Percentiles rank a stretch among this genome's conserved stretches.
Conservation (phyloP, 2,797 vertebrate genomes). For the Helarctos malayanus region DNA sequence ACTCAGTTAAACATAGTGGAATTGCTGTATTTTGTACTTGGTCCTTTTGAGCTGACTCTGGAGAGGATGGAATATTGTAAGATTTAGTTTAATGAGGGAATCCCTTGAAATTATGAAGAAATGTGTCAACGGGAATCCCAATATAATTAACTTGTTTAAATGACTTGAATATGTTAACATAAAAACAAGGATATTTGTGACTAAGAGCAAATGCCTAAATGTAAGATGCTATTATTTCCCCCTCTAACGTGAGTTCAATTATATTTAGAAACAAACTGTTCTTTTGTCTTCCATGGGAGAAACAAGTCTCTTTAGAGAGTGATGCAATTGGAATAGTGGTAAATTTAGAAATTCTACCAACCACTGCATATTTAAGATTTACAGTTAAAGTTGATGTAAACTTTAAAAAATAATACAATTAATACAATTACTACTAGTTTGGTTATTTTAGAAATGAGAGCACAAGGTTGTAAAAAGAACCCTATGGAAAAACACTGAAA, state of each 20-base stretch:
- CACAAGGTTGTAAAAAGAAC: neutral
- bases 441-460: constrained; percentile 26
- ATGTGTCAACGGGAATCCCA: constrained; percentile 4
- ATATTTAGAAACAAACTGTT: neutral
- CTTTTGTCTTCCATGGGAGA: neutral
- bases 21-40: constrained; percentile 12
- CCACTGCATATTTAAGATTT: neutral
- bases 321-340: neutral
- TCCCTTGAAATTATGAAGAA: constrained; percentile 13
- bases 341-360: neutral
- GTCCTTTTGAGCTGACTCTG: constrained; percentile 71
- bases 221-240: neutral
- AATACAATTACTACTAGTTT: neutral
- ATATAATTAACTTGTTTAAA: constrained; percentile 43
- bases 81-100: neutral
- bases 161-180: neutral
- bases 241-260: neutral
- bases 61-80: constrained; percentile 38
- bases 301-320: neutral
- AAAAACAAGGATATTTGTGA: neutral
- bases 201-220: neutral
- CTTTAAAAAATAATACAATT: neutral
- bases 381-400: neutral
- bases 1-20: constrained; percentile 70
- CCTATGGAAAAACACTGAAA: neutral